Percentiles rank a stretch among this genome's conserved stretches.
These are phyloP conservation scores for Epicampocera succincta DNA, from an alignment of 2,888 invertebrate species.

Conservation along the genomic window DNA sequence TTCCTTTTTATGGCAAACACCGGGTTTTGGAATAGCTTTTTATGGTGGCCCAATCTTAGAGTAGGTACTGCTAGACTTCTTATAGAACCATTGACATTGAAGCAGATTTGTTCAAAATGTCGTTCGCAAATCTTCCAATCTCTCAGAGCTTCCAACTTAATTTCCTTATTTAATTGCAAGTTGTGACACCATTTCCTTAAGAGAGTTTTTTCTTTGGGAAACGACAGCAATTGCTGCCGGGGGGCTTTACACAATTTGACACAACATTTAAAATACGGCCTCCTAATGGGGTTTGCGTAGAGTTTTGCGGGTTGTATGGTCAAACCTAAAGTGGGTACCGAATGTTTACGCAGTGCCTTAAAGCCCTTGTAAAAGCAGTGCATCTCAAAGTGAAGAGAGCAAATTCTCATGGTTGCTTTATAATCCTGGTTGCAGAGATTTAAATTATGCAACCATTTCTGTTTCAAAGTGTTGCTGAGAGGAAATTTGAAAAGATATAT, in stretches of 20 bases:
- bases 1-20: background rate
- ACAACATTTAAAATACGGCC: conserved; percentile 47
- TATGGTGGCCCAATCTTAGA: conserved; percentile 74
- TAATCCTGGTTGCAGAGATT: conserved; percentile 32
- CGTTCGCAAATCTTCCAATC: conserved; percentile 72
- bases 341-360: conserved; percentile 39
- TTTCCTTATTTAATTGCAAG: conserved; percentile 70
- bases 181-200: conserved; percentile 75
- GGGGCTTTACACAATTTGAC: conserved; percentile 48
- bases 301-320: conserved; percentile 11
- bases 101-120: conserved; percentile 73
- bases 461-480: conserved; percentile 61
- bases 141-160: conserved; percentile 30
- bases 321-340: conserved; percentile 55
- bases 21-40: conserved; percentile 73
- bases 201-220: conserved; percentile 58
- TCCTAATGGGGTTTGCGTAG: conserved; percentile 47
- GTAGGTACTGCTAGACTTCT: conserved; percentile 76
- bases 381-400: conserved; percentile 68
- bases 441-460: conserved; percentile 70
- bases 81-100: conserved; percentile 60
- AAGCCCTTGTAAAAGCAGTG: conserved; percentile 51
- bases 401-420: conserved; percentile 61
- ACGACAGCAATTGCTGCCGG: conserved; percentile 24
- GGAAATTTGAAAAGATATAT: conserved; percentile 74